A percentile compares a stretch with the other conserved stretches of the same genome.
Evolutionary conservation across 2,888 invertebrate genomes (phyloP).

Genomic region (Rhyacophila evoluta): DNA sequence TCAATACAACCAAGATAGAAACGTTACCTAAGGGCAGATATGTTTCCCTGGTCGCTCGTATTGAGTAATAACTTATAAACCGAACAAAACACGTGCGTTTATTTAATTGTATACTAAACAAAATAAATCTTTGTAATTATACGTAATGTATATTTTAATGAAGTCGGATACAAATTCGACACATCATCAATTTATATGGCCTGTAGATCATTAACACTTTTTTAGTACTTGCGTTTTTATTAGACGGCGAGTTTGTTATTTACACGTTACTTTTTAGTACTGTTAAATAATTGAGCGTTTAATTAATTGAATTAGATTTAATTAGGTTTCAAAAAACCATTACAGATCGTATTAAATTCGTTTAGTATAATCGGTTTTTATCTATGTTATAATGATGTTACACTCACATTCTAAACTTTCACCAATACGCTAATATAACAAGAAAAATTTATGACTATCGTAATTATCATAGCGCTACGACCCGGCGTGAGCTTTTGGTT

Average conservation of each 20-base stretch:
- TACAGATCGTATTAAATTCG: too few species aligned
- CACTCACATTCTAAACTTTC: too few species aligned
- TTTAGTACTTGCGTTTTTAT: background rate
- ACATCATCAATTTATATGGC: background rate
- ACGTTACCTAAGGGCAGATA: slow-evolving; percentile 6
- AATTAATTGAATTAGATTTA: background rate
- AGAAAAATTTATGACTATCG: too few species aligned
- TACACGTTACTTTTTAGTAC: background rate
- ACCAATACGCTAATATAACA: too few species aligned
- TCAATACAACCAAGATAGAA: background rate
- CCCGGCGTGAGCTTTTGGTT: too few species aligned
- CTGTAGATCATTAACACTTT: background rate
- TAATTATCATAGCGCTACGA: too few species aligned
- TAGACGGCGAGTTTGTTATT: background rate
- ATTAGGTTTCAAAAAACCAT: background rate
- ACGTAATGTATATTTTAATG: slow-evolving; percentile 6
- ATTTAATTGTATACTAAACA: background rate
- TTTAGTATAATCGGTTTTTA: too few species aligned
- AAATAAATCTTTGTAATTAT: background rate
- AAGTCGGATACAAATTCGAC: background rate
- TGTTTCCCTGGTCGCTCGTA: background rate
- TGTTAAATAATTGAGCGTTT: background rate
- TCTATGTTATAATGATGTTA: too few species aligned
- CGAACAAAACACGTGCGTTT: background rate
- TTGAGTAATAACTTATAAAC: background rate